Percentiles rank a stretch among this genome's conserved stretches.
Conservation (phyloP, 1,140 invertebrate species). For the Sitobion miscanthi region DNA sequence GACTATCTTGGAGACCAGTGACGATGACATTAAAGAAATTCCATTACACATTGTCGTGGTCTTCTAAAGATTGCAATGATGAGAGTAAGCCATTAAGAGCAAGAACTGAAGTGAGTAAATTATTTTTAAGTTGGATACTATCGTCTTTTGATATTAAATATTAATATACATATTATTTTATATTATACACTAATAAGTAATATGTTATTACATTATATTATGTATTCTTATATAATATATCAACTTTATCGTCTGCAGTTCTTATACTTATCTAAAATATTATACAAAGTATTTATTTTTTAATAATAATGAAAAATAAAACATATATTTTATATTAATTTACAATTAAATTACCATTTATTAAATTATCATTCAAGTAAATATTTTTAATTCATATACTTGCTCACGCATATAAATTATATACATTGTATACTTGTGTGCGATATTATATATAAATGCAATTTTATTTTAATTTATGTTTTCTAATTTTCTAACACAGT, state of each 20-base stretch:
- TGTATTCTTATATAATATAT: not conserved
- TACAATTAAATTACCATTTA: no score
- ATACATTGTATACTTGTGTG: no score
- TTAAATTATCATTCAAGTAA: no score
- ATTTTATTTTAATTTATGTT: no score
- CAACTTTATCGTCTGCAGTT: not conserved
- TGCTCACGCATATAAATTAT: no score
- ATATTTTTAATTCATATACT: no score
- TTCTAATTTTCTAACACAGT: not conserved
- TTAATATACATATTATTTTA: no score
- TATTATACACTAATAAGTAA: no score
- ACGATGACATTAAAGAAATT: not conserved
- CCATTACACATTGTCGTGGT: not conserved
- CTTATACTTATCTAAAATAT: not conserved
- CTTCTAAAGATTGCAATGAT: not conserved
- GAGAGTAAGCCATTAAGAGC: not conserved
- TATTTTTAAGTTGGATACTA: not conserved
- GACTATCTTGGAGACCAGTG: conserved; percentile 38
- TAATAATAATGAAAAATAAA: not conserved
- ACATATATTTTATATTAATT: no score
- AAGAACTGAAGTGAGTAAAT: not conserved
- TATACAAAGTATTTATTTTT: not conserved
- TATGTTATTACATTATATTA: no score
- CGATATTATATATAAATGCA: no score
- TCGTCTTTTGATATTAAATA: not conserved